Conservation (phyloP, 1,140 invertebrate species). For the Samia ricini region DNA sequence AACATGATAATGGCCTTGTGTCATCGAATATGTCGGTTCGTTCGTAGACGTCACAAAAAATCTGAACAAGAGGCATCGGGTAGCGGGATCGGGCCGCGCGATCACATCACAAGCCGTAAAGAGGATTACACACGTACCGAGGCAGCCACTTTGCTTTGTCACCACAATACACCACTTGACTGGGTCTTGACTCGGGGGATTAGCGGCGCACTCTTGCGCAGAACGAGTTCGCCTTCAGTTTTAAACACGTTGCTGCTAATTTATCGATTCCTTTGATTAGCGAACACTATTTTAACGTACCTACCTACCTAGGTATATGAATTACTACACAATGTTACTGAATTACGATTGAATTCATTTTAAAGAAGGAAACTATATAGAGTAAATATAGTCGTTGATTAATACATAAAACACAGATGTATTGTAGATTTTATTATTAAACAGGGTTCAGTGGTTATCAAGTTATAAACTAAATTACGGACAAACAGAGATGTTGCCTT, state of each 20-base stretch:
- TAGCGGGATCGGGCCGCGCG: not conserved
- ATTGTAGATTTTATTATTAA: no score
- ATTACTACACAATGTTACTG: no score
- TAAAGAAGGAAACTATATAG: no score
- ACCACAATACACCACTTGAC: conserved; percentile 6
- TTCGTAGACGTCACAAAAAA: conserved; percentile 3
- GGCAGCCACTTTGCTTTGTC: conserved; percentile 9
- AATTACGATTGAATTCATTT: no score
- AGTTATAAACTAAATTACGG: no score
- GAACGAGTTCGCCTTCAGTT: not conserved
- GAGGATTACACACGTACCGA: conserved; percentile 15
- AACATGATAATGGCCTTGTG: not conserved
- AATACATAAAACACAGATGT: no score
- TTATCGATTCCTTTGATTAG: not conserved
- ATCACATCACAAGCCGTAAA: conserved; percentile 8
- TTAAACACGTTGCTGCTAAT: not conserved
- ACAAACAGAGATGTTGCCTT: no score
- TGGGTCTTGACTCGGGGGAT: conserved; percentile 4
- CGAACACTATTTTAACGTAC: not conserved
- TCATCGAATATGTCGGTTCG: not conserved
- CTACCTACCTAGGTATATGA: no score
- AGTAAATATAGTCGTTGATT: no score
- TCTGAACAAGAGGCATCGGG: not conserved
- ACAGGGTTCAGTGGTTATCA: no score
- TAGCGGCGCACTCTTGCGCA: conserved; percentile 1